Conservation (phyloP, 2,888 invertebrate species). For the Drosophila helvetica region DNA sequence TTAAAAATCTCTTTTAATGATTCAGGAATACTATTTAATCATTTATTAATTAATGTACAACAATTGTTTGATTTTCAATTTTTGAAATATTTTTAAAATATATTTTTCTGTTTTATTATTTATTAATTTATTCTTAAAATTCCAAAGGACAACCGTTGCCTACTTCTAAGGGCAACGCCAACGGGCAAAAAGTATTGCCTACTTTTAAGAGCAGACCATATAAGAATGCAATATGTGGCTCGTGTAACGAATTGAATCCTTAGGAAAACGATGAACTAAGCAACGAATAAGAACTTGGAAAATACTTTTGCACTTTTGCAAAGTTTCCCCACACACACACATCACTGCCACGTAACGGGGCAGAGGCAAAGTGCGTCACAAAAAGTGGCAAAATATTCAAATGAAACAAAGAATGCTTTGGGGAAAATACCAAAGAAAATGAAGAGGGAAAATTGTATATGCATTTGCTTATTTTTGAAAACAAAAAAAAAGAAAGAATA, state of each 20-base stretch:
- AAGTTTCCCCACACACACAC: constrained; percentile 16
- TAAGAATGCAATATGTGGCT: not conserved
- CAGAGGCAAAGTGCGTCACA: constrained; percentile 56
- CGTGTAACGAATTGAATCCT: not conserved
- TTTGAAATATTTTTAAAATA: not conserved
- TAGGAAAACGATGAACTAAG: constrained; percentile 16
- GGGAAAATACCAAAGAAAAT: constrained; percentile 33
- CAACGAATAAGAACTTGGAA: constrained; percentile 11
- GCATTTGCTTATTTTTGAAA: not conserved
- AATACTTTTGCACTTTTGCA: constrained; percentile 49
- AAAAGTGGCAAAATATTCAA: constrained; percentile 70
- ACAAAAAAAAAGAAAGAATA: not conserved
- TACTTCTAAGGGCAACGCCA: not conserved
- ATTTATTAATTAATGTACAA: not conserved
- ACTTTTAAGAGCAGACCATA: not conserved
- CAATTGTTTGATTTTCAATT: not conserved
- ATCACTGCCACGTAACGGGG: constrained; percentile 23
- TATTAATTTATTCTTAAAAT: not conserved
- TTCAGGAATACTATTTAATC: not conserved
- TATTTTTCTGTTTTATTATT: not conserved
- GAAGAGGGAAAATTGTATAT: constrained; percentile 1
- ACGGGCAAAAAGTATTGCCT: not conserved
- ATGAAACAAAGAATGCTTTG: constrained; percentile 57
- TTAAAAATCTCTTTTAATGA: not conserved
- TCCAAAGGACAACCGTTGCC: not conserved